These are phyloP conservation scores for Sinella curviseta DNA, from an alignment of 1,140 invertebrate species.

Conservation along the genomic window DNA sequence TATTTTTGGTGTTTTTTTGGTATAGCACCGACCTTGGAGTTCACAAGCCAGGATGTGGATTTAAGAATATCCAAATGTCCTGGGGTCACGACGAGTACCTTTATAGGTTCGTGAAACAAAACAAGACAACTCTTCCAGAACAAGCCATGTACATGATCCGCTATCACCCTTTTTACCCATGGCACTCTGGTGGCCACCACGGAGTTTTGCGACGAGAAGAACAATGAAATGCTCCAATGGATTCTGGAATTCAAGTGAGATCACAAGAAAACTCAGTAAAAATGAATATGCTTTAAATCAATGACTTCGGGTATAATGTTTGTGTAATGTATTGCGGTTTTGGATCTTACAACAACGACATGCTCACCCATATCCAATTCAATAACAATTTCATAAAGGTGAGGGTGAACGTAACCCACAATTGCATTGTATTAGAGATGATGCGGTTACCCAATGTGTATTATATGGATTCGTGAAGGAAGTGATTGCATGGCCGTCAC, in stretches of 20 bases:
- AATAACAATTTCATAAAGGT: too few relatives aligned
- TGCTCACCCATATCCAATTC: too few relatives aligned
- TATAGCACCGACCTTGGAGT: conserved; percentile 87
- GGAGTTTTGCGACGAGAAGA: conserved; percentile 72
- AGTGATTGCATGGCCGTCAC: too few relatives aligned
- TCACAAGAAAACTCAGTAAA: too few relatives aligned
- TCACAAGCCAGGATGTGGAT: conserved; percentile 82
- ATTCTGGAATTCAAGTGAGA: conserved; percentile 86
- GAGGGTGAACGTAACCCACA: too few relatives aligned
- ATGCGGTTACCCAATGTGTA: too few relatives aligned
- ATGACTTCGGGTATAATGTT: too few relatives aligned
- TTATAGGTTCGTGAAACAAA: conserved; percentile 79
- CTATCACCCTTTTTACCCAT: conserved; percentile 94
- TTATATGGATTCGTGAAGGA: too few relatives aligned
- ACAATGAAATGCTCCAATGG: conserved; percentile 76
- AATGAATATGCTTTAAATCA: too few relatives aligned
- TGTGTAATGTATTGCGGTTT: too few relatives aligned
- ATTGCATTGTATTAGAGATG: too few relatives aligned
- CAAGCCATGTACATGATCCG: conserved; percentile 79
- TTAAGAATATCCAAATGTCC: conserved; percentile 85
- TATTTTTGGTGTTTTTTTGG: conserved; percentile 22
- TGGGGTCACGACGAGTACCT: conserved; percentile 98
- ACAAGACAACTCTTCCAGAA: conserved; percentile 77
- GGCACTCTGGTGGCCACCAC: conserved; percentile 78
- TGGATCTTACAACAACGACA: too few relatives aligned